A percentile compares a stretch with the other conserved stretches of the same genome.
Evolutionary conservation across 1,140 invertebrate genomes (phyloP).

Genomic region (Subanguina moxae): DNA sequence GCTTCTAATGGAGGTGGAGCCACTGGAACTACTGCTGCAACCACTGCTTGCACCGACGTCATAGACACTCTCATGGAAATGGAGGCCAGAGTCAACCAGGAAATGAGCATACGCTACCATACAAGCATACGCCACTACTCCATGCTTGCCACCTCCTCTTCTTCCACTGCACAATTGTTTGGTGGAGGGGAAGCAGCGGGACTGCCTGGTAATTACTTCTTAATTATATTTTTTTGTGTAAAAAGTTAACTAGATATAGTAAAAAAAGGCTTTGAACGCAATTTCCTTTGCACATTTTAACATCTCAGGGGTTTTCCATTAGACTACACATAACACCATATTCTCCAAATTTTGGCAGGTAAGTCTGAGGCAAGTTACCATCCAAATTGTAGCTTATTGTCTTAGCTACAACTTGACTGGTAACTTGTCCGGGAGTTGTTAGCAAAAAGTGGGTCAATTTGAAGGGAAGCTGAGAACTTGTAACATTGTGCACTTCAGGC

Average conservation of each 20-base stretch:
- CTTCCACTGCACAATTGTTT: constrained; percentile 1
- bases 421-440: no score
- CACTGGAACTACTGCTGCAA: constrained; percentile 14
- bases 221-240: neutral
- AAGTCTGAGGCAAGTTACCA: no score
- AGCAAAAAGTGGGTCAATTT: no score
- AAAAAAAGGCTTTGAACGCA: no score
- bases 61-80: constrained; percentile 56
- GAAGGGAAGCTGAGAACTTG: no score
- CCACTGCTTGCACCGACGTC: constrained; percentile 26
- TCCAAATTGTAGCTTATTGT: no score
- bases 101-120: constrained; percentile 53
- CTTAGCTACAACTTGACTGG: no score
- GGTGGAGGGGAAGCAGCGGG: neutral
- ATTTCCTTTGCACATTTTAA: no score
- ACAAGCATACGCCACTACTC: constrained; percentile 47
- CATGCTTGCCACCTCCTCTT: neutral
- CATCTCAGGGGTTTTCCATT: no score
- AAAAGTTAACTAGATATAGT: neutral
- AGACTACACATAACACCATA: no score
- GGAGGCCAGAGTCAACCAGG: constrained; percentile 52
- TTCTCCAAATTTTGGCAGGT: no score
- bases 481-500: no score
- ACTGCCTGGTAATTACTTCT: neutral
- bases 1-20: neutral